A percentile compares a stretch with the other conserved stretches of the same genome.
Conservation (phyloP, 2,113 vertebrate species). For the Symphodus melops region DNA sequence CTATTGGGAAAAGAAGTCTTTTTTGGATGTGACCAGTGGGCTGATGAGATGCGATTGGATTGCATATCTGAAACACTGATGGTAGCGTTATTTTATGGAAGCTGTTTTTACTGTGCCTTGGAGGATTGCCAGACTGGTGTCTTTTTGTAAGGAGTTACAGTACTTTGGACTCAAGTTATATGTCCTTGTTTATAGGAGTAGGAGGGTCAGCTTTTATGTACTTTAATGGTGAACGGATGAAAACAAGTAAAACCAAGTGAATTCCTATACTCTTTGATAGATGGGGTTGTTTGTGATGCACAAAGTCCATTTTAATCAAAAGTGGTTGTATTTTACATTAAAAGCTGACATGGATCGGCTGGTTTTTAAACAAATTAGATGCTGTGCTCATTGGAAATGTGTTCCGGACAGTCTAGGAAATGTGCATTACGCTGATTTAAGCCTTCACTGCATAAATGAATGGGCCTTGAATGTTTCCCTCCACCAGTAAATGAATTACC, state of each 20-base stretch:
- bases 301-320: constrained; percentile 75
- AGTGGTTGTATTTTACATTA: constrained; percentile 68
- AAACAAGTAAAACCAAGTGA: constrained; percentile 59
- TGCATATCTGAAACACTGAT: constrained; percentile 75
- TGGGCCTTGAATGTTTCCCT: constrained; percentile 44
- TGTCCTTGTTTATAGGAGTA: constrained; percentile 59
- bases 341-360: constrained; percentile 66
- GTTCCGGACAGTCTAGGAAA: constrained; percentile 56
- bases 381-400: constrained; percentile 58
- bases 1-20: constrained; percentile 55
- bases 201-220: constrained; percentile 71
- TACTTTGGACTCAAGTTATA: constrained; percentile 66
- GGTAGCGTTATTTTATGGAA: constrained; percentile 75
- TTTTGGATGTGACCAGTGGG: constrained; percentile 63
- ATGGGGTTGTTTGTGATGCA: constrained; percentile 61
- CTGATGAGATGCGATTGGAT: constrained; percentile 79
- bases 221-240: constrained; percentile 71
- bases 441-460: constrained; percentile 63
- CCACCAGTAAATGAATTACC: constrained; percentile 45
- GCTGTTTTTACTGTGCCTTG: constrained; percentile 72
- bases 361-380: constrained; percentile 72
- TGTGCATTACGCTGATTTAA: constrained; percentile 59
- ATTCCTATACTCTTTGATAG: constrained; percentile 61
- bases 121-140: constrained; percentile 69
- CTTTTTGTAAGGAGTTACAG: constrained; percentile 66